Base-by-base conservation (phyloP, 1,140 invertebrate species). In the Dermatophagoides farinae region DNA sequence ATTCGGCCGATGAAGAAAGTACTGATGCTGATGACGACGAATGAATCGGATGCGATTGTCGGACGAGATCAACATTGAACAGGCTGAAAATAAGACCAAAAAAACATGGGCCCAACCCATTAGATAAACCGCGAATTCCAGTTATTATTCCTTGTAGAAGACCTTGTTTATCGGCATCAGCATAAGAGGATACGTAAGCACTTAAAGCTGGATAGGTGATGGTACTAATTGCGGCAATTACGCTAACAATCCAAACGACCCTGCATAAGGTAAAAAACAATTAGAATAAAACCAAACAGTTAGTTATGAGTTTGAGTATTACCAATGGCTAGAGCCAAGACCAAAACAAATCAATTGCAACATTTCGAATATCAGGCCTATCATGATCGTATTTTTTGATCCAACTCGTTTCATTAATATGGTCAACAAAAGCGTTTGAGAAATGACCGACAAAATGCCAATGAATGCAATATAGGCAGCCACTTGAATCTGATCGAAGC, bases 171-270 rank as follows among this genome's bases (percentile, higher is more conserved):
- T 98, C 95, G 39, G 86, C 82, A 70, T 91, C 83, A 59, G 92
- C 90, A 75, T 97, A 91, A 66, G 91, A 88, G 14, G 91, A 97
- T 41, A 97, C 90, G 76, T 95, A 98, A 40, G 95, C 87, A 74
- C 89, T 95, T 68, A 99, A 97, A n/a, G 93, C 90, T 52, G 96
- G 95, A 77, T 99, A 99, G 0, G 92, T 55, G 14, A 68, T 74
- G 65, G 70, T 75, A 64, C 88, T 92, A 60, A 97, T 78, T 14
- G 92, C 88, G 44, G 95, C 93, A 60, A 99, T 77, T 64, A 92
- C 79, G 57, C 95, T 95, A 52, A 92, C 93, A 40, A 85, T 84
- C 95, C 95, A 98, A 87, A 98, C 97, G 83, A 98, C 95, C 88
- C 85, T 88, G 66, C 25, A 74, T 67, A 57, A 63, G 52, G 58